These are phyloP conservation scores for Alligator mississippiensis DNA, from an alignment of 2,113 vertebrate species.

Conservation along the genomic window DNA sequence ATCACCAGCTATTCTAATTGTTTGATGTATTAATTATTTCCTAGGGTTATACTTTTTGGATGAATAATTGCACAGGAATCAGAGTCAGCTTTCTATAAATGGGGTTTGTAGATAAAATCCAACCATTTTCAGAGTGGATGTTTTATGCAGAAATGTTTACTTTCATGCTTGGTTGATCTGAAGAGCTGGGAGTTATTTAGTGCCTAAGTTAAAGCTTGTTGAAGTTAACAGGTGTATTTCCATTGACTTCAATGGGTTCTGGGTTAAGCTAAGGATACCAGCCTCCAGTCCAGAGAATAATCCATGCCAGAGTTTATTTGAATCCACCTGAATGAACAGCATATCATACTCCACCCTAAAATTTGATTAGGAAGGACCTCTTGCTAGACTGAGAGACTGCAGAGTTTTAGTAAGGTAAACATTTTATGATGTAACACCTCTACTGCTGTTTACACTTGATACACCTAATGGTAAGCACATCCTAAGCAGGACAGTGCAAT, in stretches of 20 bases:
- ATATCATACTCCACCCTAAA: not conserved
- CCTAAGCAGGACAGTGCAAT: not conserved
- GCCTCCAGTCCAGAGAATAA: not conserved
- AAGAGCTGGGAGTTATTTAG: not conserved
- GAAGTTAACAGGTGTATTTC: not conserved
- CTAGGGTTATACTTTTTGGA: not conserved
- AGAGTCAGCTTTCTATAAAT: not conserved
- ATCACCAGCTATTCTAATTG: not conserved
- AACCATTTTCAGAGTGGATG: not conserved
- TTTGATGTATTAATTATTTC: not conserved
- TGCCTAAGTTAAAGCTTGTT: not conserved
- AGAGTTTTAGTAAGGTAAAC: not conserved
- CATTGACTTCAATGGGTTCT: not conserved
- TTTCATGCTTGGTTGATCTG: not conserved
- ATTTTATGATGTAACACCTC: not conserved
- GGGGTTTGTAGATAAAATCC: not conserved
- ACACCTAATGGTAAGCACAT: not conserved
- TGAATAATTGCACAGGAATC: not conserved
- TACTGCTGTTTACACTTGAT: not conserved
- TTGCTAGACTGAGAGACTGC: accelerated
- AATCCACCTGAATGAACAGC: not conserved
- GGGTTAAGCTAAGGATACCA: not conserved
- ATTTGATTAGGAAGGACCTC: not conserved
- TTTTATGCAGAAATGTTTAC: not conserved
- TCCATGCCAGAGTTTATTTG: not conserved